Base-by-base conservation (phyloP, 2,797 vertebrate genomes). In the Paratrypauchen microcephalus region DNA sequence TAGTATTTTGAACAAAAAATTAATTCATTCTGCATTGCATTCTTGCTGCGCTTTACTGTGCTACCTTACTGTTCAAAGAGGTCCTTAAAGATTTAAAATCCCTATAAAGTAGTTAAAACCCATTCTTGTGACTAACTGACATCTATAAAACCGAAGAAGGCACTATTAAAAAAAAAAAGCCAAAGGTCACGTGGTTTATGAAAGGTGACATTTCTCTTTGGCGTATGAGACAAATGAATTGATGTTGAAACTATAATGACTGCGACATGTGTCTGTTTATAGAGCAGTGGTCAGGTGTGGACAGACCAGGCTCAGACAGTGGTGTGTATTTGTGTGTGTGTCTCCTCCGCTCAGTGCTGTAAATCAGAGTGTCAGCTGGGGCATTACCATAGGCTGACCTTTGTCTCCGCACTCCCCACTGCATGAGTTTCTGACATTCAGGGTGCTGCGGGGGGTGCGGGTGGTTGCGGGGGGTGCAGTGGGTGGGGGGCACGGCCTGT, bases 331-430 rank as follows among this genome's bases (percentile, higher is more conserved):
- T 72, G 72, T 86, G 84, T 84, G 86, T 88, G 86, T 79, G 79
- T 86, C 87, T 82, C 74, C 78, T 80, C 81, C 39, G 75, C 83
- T 82, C 79, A 9, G 70, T 12, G 47, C 81, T 77, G 78, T 82
- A 84, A 80, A 87, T 85, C 87, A 69, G 79, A 81, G 81, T 82
- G 91, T 88, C 89, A 88, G 83, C 82, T 71, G 70, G 79, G 80
- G 82, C 86, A 93, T 93, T 92, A 91, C 88, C 92, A 92, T 92
- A 90, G 86, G 80, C 87, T 92, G 91, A 92, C 92, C 91, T 93
- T 92, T 92, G 86, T 82, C 36, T 83, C 80, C 75, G 77, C 81
- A 60, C 87, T 89, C 83, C 87, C 84, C 78, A 84, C 87, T 81
- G 86, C 86, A 89, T 79, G 70, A 80, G 76, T 86, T 88, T 90